Evolutionary conservation across 2,888 invertebrate species (phyloP), one percentile per base, ranked within the genome.

Genomic region (Ennomos fuscantarius): DNA sequence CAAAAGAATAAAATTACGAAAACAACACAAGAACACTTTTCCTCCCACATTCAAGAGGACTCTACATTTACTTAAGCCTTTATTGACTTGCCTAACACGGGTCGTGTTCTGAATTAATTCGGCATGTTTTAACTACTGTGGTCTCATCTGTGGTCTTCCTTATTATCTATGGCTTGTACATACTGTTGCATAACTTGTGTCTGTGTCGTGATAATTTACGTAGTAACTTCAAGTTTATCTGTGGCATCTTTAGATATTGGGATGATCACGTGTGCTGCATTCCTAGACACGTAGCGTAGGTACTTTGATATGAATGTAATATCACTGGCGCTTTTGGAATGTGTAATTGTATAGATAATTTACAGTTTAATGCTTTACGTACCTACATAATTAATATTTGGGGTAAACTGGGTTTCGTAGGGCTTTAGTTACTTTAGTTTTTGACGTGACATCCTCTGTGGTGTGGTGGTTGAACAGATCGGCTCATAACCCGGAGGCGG

Each of bases 21-120:
- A 31, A 39, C 11, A 1, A n/a, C 31, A 11, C 24, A 35, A 36
- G 10, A 10, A 35, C 43, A 47, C 51, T 15, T 51, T 41, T 51
- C 5, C 33, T 33, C 12, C 37, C 8, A 24, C 45, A 42, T 47
- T 51, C 24, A 47, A 37, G 24, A 50, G 37, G 54, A 57, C 42
- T 42, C 49, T 43, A 37, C 46, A 53, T 62, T 55, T 58, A 58
- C 63, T 59, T 68, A 67, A 72, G 68, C 73, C 64, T 70, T 66
- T 69, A 70, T 67, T 67, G 67, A 58, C 65, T 60, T 60, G 55
- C 61, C 70, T 77, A 68, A 74, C 73, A 73, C 70, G 65, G 68
- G 65, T 69, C 78, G 77, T 78, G 78, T 70, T 67, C 66, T 63
- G 78, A 77, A 78, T 78, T 74, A 76, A 76, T 78, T 69, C 66